Percentiles rank a stretch among this genome's conserved stretches.
Conservation (phyloP, 1,140 invertebrate species). For the Sitophilus oryzae region DNA sequence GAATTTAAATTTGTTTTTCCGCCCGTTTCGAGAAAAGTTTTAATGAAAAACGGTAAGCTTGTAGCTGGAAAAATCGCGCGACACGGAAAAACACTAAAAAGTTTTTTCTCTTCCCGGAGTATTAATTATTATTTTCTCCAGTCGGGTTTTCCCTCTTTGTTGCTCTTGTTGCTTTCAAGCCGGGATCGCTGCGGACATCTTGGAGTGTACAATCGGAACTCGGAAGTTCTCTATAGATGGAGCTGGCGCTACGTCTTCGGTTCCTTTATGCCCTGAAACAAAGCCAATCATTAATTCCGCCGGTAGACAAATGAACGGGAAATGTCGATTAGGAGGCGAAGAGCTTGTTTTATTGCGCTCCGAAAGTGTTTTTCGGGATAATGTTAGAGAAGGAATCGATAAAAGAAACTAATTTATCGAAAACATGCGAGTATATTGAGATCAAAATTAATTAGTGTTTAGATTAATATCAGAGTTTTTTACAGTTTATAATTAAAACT, state of each 20-base stretch:
- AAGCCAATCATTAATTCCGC: conserved; percentile 22
- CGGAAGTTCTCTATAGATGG: conserved; percentile 5
- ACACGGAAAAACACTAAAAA: conserved; percentile 32
- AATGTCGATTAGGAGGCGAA: conserved; percentile 15
- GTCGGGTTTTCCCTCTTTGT: conserved; percentile 6
- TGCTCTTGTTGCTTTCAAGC: too few species aligned
- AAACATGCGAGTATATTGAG: too few species aligned
- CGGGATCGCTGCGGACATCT: conserved; percentile 18
- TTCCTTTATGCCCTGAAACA: conserved; percentile 24
- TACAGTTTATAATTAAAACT: too few species aligned
- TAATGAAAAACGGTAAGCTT: conserved; percentile 29
- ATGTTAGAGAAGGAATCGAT: too few species aligned
- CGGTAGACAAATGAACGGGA: conserved; percentile 14
- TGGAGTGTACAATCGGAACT: conserved; percentile 15
- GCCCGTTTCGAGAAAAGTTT: conserved; percentile 26
- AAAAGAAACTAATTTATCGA: too few species aligned
- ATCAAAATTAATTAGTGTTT: too few species aligned
- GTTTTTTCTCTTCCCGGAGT: conserved; percentile 25
- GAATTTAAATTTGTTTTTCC: conserved; percentile 30
- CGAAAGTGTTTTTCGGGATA: neutral
- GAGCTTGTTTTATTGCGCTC: neutral
- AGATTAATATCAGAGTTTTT: neutral
- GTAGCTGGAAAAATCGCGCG: conserved; percentile 24
- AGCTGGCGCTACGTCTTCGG: too few species aligned
- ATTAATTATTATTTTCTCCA: conserved; percentile 27